Conservation (phyloP, 2,113 vertebrate species). For the Centropus bengalensis region DNA sequence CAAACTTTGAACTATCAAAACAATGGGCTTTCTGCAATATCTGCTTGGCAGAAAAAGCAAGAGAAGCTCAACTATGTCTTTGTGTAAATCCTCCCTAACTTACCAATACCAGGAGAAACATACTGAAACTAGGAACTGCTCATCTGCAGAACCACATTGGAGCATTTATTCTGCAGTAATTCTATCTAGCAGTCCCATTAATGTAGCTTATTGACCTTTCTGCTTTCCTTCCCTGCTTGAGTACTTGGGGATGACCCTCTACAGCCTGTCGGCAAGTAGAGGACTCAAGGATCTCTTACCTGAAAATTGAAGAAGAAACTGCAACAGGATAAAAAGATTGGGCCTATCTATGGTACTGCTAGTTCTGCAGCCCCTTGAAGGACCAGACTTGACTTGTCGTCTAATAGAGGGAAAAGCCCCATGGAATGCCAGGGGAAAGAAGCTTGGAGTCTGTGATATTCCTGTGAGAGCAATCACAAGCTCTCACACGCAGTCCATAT, state of each 20-base stretch:
- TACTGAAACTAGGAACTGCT: background rate
- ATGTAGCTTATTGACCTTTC: background rate
- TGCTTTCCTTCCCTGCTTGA: background rate
- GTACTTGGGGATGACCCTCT: background rate
- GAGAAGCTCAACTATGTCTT: background rate
- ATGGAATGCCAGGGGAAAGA: background rate
- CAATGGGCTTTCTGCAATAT: rapidly evolving
- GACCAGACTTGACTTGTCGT: background rate
- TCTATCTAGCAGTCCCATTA: background rate
- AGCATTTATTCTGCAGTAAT: background rate
- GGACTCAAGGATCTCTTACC: background rate
- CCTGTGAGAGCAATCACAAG: background rate
- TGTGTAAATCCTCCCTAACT: background rate
- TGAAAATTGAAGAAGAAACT: background rate
- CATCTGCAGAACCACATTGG: background rate
- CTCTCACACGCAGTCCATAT: background rate
- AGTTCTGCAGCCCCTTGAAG: background rate
- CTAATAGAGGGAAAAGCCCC: background rate
- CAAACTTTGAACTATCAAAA: background rate
- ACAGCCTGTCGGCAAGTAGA: background rate
- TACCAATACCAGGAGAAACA: background rate
- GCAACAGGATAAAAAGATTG: background rate
- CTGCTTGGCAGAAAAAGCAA: background rate
- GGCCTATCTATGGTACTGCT: background rate
- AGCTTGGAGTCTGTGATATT: background rate